Conservation (phyloP, 92 coral and sea anemone genomes). For the Anthopleura xanthogrammica region DNA sequence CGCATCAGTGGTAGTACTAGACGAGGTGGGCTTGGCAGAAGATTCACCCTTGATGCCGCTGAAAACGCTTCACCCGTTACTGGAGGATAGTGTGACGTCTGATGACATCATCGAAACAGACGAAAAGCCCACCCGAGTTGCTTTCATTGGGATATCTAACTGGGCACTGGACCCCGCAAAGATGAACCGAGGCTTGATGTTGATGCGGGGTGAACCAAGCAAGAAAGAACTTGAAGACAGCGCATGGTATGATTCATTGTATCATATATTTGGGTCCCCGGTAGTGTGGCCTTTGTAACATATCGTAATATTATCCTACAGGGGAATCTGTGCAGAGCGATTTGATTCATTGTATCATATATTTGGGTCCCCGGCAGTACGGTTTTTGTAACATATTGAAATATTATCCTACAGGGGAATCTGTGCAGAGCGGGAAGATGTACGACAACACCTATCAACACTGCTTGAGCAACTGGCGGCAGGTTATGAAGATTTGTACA, state of each 20-base stretch:
- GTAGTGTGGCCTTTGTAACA: too few species aligned
- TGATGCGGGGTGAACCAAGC: conserved; percentile 76
- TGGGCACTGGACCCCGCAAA: conserved; percentile 91
- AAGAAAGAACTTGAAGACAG: conserved; percentile 62
- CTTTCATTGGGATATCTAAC: conserved; percentile 84
- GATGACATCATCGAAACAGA: conserved; percentile 79
- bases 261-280: too few species aligned
- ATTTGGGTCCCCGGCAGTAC: neutral
- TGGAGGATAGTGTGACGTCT: conserved; percentile 81
- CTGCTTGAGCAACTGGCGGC: conserved; percentile 56
- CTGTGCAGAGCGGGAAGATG: conserved; percentile 53
- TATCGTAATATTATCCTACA: too few species aligned
- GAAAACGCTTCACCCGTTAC: conserved; percentile 73
- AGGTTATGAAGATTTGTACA: conserved; percentile 69
- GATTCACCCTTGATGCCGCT: conserved; percentile 85
- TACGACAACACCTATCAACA: conserved; percentile 42
- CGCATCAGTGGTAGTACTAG: conserved; percentile 86
- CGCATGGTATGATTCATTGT: conserved; percentile 29
- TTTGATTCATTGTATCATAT: too few species aligned
- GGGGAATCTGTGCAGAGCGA: too few species aligned
- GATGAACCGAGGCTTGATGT: conserved; percentile 80
- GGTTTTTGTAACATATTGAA: neutral
- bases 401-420: conserved; percentile 65
- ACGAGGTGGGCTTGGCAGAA: conserved; percentile 82
- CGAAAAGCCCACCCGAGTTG: conserved; percentile 71